phyloP scores from a whole-genome alignment of 2,888 invertebrate species.

The Penaeus monodon region DNA sequence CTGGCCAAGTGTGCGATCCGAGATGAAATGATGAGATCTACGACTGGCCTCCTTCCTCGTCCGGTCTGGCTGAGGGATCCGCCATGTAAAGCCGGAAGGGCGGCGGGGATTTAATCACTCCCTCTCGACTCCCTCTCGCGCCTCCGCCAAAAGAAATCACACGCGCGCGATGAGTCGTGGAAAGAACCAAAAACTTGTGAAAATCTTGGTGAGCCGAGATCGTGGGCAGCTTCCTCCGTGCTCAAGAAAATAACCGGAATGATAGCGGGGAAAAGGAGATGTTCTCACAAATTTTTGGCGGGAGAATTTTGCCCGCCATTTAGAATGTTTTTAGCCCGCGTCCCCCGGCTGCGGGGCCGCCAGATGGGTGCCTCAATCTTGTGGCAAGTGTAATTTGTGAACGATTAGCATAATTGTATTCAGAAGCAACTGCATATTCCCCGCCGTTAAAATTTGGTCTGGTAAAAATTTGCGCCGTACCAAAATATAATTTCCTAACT shows the following conservation, averaged over 20 bases:
- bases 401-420: constrained; percentile 46
- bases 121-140: constrained; percentile 1
- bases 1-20: neutral
- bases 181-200: constrained; percentile 48
- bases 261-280: constrained; percentile 53
- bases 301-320: constrained; percentile 25
- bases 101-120: neutral
- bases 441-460: constrained; percentile 23
- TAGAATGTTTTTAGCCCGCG: neutral
- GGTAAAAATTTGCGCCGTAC: constrained; percentile 18
- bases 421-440: constrained; percentile 14
- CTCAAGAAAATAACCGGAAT: constrained; percentile 43
- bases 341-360: constrained; percentile 17
- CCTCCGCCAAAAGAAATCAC: neutral
- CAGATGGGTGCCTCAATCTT: constrained; percentile 39
- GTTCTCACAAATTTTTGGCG: constrained; percentile 45
- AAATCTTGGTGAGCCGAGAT: constrained; percentile 47
- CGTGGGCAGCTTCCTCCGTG: constrained; percentile 18
- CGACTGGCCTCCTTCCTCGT: too few relatives aligned
- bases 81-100: too few relatives aligned
- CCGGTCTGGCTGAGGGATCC: too few relatives aligned
- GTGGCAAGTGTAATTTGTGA: constrained; percentile 48
- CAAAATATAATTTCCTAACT: constrained; percentile 52
- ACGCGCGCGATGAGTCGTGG: constrained; percentile 30
- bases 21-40: too few relatives aligned